Percentiles rank a stretch among this genome's conserved stretches.
phyloP scores from a whole-genome alignment of 2,113 vertebrate species.

The Myotis lucifugus region DNA sequence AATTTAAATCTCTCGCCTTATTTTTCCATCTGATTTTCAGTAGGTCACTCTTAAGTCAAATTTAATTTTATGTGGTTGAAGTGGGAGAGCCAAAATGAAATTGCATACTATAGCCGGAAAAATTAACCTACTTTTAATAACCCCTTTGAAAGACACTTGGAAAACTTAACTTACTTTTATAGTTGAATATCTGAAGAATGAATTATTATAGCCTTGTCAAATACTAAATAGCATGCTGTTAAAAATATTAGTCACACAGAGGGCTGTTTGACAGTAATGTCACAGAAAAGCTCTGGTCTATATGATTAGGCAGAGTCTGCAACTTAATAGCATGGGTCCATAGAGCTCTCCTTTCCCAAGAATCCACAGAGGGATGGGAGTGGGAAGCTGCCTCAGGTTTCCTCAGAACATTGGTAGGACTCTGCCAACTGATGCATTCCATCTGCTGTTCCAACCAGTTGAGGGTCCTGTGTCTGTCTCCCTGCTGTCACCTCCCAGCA shows the following conservation, averaged over 20 bases:
- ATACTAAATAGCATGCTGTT: conserved; percentile 85
- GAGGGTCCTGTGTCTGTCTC: conserved; percentile 80
- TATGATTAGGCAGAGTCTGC: conserved; percentile 70
- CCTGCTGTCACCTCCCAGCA: conserved; percentile 79
- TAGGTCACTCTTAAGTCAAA: conserved; percentile 68
- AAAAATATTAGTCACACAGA: conserved; percentile 86
- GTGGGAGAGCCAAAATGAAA: conserved; percentile 72
- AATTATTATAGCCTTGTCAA: conserved; percentile 85
- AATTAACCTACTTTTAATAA: conserved; percentile 71
- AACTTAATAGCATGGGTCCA: conserved; percentile 75
- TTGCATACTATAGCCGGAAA: conserved; percentile 65
- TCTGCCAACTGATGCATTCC: conserved; percentile 74
- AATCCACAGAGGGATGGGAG: conserved; percentile 33
- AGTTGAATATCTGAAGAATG: conserved; percentile 81
- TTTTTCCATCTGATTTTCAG: conserved; percentile 76
- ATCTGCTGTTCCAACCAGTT: conserved; percentile 78
- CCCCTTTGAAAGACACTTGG: conserved; percentile 79
- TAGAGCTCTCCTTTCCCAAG: conserved; percentile 62
- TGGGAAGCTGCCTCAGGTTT: conserved; percentile 65
- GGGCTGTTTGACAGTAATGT: conserved; percentile 80
- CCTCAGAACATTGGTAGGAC: conserved; percentile 73
- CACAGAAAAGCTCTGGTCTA: conserved; percentile 72
- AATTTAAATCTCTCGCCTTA: conserved; percentile 54
- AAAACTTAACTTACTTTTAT: conserved; percentile 81
- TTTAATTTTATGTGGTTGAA: conserved; percentile 76